Base-by-base conservation (phyloP, 2,113 vertebrate genomes). In the Atherinomorus stipes region DNA sequence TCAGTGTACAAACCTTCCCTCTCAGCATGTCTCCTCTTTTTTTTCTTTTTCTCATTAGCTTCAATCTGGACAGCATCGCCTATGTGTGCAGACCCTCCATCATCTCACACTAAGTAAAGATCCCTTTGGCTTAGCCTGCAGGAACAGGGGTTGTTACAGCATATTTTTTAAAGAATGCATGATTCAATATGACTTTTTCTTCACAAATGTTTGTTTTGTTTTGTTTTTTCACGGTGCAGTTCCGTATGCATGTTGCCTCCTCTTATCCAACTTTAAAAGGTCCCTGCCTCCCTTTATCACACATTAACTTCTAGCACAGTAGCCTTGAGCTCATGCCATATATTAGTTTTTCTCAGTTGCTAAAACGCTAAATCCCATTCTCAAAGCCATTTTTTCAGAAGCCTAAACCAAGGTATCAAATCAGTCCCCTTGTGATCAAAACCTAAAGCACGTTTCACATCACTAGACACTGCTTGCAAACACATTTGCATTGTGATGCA, bases 31-130 rank as follows among this genome's bases (percentile, higher is more conserved):
- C 25, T 49, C 44, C 34, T 5, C 11, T 21, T 52, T 26, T n/a
- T 18, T 40, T 57, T 38, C 79, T 57, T 15, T 64, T 45, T 75
- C 61, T 45, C 62, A 54, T 21, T 34, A 50, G 63, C 61, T 74
- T 72, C 28, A 42, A 64, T 81, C 72, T 76, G 74, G 57, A 70
- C 69, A 60, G 53, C 34, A 40, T 40, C 47, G 28, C 34, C 67
- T 71, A 45, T 42, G 71, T 69, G 57, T 28, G 37, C 56, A 68
- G 72, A 9, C 7, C 18, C 51, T 73, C 76, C 71, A 66, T 84
- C 78, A 64, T 34, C 64, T 78, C 73, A 66, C 47, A 67, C 85
- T 64, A 76, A 81, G 74, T 74, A 77, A 70, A 4, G 34, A 49
- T 76, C 47, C 38, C 59, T 73, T 70, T 45, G 70, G 79, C 74